phyloP scores from a whole-genome alignment of 2,113 vertebrate genomes.

The Corvus cornix region DNA sequence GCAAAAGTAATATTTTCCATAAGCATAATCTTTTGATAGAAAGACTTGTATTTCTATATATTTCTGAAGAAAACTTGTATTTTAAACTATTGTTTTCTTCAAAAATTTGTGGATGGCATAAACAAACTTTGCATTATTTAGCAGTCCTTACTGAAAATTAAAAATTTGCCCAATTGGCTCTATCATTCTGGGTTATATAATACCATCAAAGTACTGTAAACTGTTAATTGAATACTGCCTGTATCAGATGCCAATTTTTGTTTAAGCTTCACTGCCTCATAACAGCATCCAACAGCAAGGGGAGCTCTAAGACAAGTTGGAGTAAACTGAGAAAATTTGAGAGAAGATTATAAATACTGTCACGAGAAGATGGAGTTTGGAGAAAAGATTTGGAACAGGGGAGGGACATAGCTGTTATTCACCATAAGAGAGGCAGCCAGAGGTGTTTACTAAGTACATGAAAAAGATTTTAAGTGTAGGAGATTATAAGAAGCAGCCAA shows the following conservation, averaged over 20 bases:
- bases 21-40: not conserved
- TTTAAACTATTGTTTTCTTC: not conserved
- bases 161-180: not conserved
- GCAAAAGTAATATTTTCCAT: not conserved
- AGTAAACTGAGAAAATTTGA: not conserved
- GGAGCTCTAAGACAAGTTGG: slow-evolving; percentile 61
- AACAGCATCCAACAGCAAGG: slow-evolving; percentile 46
- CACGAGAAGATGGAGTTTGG: not conserved
- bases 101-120: not conserved
- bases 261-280: not conserved
- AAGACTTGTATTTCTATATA: not conserved
- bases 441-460: not conserved
- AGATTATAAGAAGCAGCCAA: not conserved
- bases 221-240: not conserved
- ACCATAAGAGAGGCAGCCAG: not conserved
- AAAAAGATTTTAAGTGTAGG: not conserved
- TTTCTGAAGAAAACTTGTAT: not conserved
- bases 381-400: not conserved
- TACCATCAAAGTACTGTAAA: not conserved
- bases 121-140: not conserved
- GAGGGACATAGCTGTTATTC: not conserved
- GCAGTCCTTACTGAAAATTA: not conserved
- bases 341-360: not conserved
- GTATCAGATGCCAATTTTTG: not conserved
- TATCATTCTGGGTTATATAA: not conserved